Evolutionary conservation across 2,797 vertebrate species (phyloP).

Genomic region (Sebastes paucispinis): DNA sequence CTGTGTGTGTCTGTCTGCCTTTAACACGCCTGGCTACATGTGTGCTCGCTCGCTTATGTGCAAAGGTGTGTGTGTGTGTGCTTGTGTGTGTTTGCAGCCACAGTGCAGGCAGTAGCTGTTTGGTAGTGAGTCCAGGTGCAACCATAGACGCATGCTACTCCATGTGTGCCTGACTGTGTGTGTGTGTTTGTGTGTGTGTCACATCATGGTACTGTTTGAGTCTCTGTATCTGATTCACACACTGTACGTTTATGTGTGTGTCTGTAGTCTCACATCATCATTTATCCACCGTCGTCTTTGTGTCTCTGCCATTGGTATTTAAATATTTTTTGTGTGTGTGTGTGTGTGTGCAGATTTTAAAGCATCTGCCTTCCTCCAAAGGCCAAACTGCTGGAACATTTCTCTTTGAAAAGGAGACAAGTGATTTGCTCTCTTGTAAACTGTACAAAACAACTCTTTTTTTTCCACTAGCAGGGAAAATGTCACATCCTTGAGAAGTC

Average conservation of each 20-base stretch:
- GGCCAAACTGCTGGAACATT: slow-evolving; percentile 25
- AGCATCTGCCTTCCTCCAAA: slow-evolving; percentile 28
- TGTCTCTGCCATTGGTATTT: slow-evolving; percentile 1
- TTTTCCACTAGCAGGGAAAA: slow-evolving; percentile 3
- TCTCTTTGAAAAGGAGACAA: slow-evolving; percentile 46
- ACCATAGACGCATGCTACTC: neutral
- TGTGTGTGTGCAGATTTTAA: neutral
- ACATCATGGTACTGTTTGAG: neutral
- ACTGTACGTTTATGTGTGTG: neutral
- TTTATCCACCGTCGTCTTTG: neutral
- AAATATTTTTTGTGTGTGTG: neutral
- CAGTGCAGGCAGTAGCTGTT: slow-evolving; percentile 7
- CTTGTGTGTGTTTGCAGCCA: neutral
- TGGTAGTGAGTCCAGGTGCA: slow-evolving; percentile 44
- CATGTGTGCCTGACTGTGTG: neutral
- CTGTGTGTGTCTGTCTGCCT: neutral
- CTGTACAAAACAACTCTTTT: slow-evolving; percentile 9
- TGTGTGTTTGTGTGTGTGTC: neutral
- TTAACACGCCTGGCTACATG: neutral
- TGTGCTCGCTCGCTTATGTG: neutral
- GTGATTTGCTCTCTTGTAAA: slow-evolving; percentile 36
- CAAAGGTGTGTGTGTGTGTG: neutral
- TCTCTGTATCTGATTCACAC: neutral
- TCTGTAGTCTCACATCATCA: neutral
- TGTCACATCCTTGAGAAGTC: slow-evolving; percentile 28